Evolutionary conservation across 1,140 invertebrate genomes (phyloP), one percentile per base, ranked within the genome.

Genomic region (Drosophila truncata): DNA sequence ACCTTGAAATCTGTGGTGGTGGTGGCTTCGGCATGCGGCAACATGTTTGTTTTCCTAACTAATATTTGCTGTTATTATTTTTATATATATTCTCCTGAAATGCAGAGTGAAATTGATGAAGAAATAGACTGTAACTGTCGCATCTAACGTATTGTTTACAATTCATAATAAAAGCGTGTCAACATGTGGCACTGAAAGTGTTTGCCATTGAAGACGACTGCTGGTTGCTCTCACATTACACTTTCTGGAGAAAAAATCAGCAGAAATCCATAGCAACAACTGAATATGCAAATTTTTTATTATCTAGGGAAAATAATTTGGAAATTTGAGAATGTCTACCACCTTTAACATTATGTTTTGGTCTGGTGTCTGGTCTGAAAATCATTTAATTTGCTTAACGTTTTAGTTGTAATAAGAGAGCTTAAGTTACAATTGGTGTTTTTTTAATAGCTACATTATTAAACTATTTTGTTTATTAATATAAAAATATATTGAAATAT

Each of bases 1-100:
- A 60, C 69, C 69, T 59, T 65, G 52, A 7, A 66, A 16, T 35
- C 31, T 16, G 31, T 7, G 14, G 7, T 54, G 20, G 8, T 23
- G 8, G 14, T 27, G 47, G 25, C 18, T 23, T 54, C 25, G 9
- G 5, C 18, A 35, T 54, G 50, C 31, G 13, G 50, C 20, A 16
- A 11, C 4, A 18, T 47, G 20, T 18, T 23, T 29, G 18, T 47
- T 47, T 49, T 49, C 16, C 3, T 31, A 25, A 7, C 14, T 50
- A 1, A 33, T 23, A n/a, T n/a, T n/a, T 18, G 2, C 16, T 7
- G n/a, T 4, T 50, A 8, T 13, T 4, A 2, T 16, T n/a, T 16
- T 29, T 7, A n/a, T 7, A 31, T 31, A 4, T 0, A n/a, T 27
- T 25, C 23, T 9, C 4, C 8, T 35, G 18, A 54, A 54, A 23